phyloP scores from a whole-genome alignment of 2,888 invertebrate genomes.

The Archips crataeganus region DNA sequence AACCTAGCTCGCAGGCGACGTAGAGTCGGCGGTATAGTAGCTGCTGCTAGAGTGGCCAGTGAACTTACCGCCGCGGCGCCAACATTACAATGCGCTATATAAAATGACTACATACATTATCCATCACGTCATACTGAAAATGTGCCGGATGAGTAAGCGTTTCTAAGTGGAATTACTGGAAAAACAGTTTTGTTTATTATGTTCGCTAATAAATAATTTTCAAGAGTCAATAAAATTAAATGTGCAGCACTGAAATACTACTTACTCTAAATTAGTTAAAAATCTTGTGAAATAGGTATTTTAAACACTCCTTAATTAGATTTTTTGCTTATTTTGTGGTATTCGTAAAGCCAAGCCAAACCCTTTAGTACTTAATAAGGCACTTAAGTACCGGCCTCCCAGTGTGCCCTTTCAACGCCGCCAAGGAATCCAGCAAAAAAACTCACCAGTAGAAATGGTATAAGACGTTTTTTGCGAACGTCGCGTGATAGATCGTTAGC shows the following conservation, averaged over 20 bases:
- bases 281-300: background rate
- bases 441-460: slow-evolving; percentile 58
- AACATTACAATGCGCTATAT: slow-evolving; percentile 3
- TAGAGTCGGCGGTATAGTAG: slow-evolving; percentile 1
- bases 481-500: slow-evolving; percentile 65
- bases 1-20: slow-evolving; percentile 1
- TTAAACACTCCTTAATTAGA: background rate
- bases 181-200: background rate
- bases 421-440: slow-evolving; percentile 58
- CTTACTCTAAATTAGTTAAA: background rate
- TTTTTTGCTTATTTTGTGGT: slow-evolving; percentile 16
- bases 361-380: slow-evolving; percentile 63
- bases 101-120: slow-evolving; percentile 10
- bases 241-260: background rate
- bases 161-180: background rate
- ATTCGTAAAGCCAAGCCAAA: slow-evolving; percentile 26
- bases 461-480: slow-evolving; percentile 65
- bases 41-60: slow-evolving; percentile 9
- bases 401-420: slow-evolving; percentile 60
- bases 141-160: background rate
- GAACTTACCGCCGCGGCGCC: slow-evolving; percentile 7
- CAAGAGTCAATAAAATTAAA: background rate
- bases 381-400: slow-evolving; percentile 61
- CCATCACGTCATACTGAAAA: slow-evolving; percentile 13
- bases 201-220: background rate